Conservation (phyloP, 2,113 vertebrate species). For the Callopanchax toddi region DNA sequence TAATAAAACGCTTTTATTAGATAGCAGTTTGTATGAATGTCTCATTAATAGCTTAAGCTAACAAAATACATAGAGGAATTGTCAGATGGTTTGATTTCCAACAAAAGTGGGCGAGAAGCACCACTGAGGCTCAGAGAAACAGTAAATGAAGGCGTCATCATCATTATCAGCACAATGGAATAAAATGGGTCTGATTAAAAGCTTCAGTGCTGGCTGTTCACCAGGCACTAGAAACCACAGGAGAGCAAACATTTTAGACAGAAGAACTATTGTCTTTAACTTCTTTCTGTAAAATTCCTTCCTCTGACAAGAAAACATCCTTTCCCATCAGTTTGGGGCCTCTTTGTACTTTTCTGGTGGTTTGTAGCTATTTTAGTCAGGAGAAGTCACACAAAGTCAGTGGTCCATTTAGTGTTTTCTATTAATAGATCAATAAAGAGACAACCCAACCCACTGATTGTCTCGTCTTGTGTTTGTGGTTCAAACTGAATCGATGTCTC, state of each 20-base stretch:
- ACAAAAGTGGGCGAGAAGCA: not conserved
- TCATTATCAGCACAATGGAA: slow-evolving; percentile 7
- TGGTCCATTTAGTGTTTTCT: not conserved
- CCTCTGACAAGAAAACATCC: not conserved
- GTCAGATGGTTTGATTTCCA: slow-evolving; percentile 6
- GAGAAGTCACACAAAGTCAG: not conserved
- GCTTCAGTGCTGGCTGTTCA: not conserved
- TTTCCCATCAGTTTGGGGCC: not conserved
- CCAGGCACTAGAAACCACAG: not conserved
- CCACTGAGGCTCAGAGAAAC: not conserved
- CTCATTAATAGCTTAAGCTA: slow-evolving; percentile 7
- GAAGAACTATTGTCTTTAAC: not conserved
- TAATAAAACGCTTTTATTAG: slow-evolving; percentile 9
- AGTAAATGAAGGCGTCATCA: slow-evolving; percentile 13
- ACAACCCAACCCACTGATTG: slow-evolving; percentile 2
- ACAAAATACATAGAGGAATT: not conserved
- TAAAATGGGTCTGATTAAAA: slow-evolving; percentile 21
- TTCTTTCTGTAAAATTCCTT: not conserved
- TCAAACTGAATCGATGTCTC: slow-evolving; percentile 1
- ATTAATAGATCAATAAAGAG: slow-evolving; percentile 16
- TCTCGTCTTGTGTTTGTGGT: slow-evolving; percentile 2
- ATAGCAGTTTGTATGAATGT: slow-evolving; percentile 23
- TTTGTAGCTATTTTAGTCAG: not conserved
- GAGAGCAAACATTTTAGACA: not conserved
- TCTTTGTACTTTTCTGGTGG: not conserved